A percentile compares a stretch with the other conserved stretches of the same genome.
Conservation (phyloP, 2,113 vertebrate species). For the Ascaphus truei region DNA sequence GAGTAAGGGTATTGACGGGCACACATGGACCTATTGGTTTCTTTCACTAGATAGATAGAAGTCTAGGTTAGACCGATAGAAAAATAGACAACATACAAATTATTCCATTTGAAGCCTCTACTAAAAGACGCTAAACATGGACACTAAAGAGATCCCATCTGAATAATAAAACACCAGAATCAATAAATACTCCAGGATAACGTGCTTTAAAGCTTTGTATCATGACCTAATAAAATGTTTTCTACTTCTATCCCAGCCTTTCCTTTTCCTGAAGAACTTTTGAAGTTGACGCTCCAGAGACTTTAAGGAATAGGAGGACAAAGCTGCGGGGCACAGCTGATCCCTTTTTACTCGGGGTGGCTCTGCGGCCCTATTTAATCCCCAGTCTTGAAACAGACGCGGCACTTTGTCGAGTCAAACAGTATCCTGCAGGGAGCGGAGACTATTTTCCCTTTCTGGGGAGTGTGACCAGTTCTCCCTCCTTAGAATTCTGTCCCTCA, state of each 20-base stretch:
- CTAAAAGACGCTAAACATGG: background rate
- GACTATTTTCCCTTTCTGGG: slow-evolving; percentile 53
- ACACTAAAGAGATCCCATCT: background rate
- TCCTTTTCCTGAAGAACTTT: slow-evolving; percentile 46
- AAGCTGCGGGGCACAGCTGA: slow-evolving; percentile 45
- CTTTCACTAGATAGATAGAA: background rate
- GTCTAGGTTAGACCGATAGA: too few relatives aligned
- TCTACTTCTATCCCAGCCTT: slow-evolving; percentile 43
- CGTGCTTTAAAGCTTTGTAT: slow-evolving; percentile 50
- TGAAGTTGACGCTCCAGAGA: slow-evolving; percentile 57
- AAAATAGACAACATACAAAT: too few relatives aligned
- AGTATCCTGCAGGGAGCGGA: slow-evolving; percentile 43
- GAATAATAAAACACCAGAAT: slow-evolving; percentile 34
- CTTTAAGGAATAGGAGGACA: slow-evolving; percentile 43
- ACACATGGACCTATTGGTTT: background rate
- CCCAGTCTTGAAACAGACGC: slow-evolving; percentile 53
- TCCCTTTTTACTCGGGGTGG: slow-evolving; percentile 52
- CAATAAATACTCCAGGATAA: slow-evolving; percentile 49
- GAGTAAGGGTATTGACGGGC: background rate
- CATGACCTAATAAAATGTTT: slow-evolving; percentile 52
- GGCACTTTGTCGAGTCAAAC: slow-evolving; percentile 62
- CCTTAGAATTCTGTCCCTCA: background rate
- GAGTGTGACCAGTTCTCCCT: slow-evolving; percentile 39
- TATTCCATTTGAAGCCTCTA: background rate
- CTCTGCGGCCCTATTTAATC: slow-evolving; percentile 53